Evolutionary conservation across 2,888 invertebrate species (phyloP), one percentile per base, ranked within the genome.

Genomic region (Tenthredo distinguenda): DNA sequence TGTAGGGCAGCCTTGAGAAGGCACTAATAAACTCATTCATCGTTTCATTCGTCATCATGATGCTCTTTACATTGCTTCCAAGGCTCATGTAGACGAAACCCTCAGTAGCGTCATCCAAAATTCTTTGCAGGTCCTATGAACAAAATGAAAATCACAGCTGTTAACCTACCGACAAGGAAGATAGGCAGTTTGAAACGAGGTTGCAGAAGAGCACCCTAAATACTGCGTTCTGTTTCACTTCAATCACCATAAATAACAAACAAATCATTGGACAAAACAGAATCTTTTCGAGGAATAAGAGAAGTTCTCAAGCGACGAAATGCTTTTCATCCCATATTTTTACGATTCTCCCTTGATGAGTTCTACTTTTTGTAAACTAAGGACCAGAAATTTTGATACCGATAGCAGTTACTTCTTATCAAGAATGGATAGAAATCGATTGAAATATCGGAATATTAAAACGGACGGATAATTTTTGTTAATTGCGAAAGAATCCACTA

Each of bases 61-160:
- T 91, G 84, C 94, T 94, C 85, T 93, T 92, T 2, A 94, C 90
- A 85, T 94, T 93, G 76, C 94, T 94, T 76, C 95, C 95, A 79
- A 95, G 91, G 87, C 94, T 94, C 85, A 95, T 94, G 89, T 92
- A 94, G 81, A 95, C 93, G 21, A 93, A 94, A 2, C 95, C 95
- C 84, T 94, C 88, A 50, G 90, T 88, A 6, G 94, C 93, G 26
- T 88, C 93, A 85, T 94, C 94, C 65, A 94, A 86, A 87, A 94
- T 94, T 21, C 89, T 87, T 87, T 94, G 90, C 31, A 95, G 90
- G 37, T 77, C 77, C 77, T 77, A 3, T 12, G 12, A 5, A 40
- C 43, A 40, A 7, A 74, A 74, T 43, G 0, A 12, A 43, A 43
- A 21, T 5, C 21, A 47, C 21, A 47, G n/a, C 12, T 21, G n/a